Percentiles rank a stretch among this genome's conserved stretches.
These are phyloP conservation scores for Hirudo medicinalis DNA, from an alignment of 1,140 invertebrate genomes.

Conservation along the genomic window DNA sequence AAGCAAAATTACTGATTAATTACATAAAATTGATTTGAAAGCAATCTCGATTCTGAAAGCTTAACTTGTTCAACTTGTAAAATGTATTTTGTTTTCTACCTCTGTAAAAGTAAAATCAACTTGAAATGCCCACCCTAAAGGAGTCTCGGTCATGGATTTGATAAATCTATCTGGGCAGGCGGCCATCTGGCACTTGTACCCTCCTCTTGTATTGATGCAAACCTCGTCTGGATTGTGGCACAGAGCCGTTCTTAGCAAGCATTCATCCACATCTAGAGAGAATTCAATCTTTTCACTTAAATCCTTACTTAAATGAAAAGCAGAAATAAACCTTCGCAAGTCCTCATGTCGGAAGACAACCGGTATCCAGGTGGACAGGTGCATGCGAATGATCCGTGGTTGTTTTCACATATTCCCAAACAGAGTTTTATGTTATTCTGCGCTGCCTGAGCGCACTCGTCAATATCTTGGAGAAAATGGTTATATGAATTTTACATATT, in stretches of 20 bases:
- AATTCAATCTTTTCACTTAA: not conserved
- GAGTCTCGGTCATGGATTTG: slow-evolving; percentile 24
- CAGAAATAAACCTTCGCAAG: slow-evolving; percentile 8
- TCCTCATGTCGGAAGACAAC: slow-evolving; percentile 17
- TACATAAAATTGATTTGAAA: too few species aligned
- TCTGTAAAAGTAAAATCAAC: too few species aligned
- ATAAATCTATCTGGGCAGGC: slow-evolving; percentile 69
- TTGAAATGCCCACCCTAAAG: too few species aligned
- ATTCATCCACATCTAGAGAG: slow-evolving; percentile 63
- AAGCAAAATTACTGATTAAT: not conserved
- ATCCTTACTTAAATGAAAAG: not conserved
- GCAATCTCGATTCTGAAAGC: too few species aligned
- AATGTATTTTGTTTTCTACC: too few species aligned
- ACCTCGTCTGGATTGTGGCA: slow-evolving; percentile 52
- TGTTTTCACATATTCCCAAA: slow-evolving; percentile 70
- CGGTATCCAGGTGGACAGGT: slow-evolving; percentile 68
- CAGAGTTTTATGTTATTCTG: slow-evolving; percentile 51
- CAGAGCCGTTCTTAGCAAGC: slow-evolving; percentile 37
- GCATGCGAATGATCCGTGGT: slow-evolving; percentile 71
- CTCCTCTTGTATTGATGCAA: slow-evolving; percentile 78
- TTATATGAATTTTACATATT: slow-evolving; percentile 8
- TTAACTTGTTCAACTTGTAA: too few species aligned
- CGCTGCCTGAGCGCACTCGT: slow-evolving; percentile 64
- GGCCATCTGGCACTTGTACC: slow-evolving; percentile 70
- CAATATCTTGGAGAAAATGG: slow-evolving; percentile 52